Conservation (phyloP, 2,888 invertebrate genomes). For the Philereme vetulata region DNA sequence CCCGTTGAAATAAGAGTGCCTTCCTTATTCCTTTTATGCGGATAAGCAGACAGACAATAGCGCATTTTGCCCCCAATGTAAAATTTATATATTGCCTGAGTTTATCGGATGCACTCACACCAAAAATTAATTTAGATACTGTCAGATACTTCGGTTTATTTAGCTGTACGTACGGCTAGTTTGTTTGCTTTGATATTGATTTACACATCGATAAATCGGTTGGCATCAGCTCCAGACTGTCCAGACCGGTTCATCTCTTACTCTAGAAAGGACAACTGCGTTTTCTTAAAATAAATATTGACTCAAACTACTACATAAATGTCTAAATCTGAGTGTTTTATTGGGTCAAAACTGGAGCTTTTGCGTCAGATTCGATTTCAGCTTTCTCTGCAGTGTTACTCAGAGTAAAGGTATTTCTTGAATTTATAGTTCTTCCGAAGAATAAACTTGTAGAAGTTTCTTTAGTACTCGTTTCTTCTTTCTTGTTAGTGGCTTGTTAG, state of each 20-base stretch:
- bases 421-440: neutral
- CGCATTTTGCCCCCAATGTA: neutral
- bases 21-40: too few species aligned
- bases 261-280: slow-evolving; percentile 33
- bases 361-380: slow-evolving; percentile 11
- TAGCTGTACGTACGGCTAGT: neutral
- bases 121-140: slow-evolving; percentile 18
- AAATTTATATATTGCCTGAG: neutral
- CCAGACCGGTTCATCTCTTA: slow-evolving; percentile 27
- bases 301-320: slow-evolving; percentile 10
- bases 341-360: slow-evolving; percentile 1
- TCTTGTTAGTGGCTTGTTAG: too few species aligned
- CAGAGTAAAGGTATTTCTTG: slow-evolving; percentile 6
- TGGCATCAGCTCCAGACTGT: slow-evolving; percentile 34
- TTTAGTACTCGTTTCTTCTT: neutral
- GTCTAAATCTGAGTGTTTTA: neutral
- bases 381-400: slow-evolving; percentile 11
- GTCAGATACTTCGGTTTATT: slow-evolving; percentile 16
- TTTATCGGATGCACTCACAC: slow-evolving; percentile 3
- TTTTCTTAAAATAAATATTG: slow-evolving; percentile 31
- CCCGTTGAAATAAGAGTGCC: too few species aligned
- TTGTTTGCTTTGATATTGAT: slow-evolving; percentile 34
- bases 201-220: slow-evolving; percentile 34
- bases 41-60: too few species aligned
- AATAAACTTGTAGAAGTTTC: slow-evolving; percentile 1